A percentile compares a stretch with the other conserved stretches of the same genome.
These are phyloP conservation scores for Heliothis peltigera DNA, from an alignment of 2,888 invertebrate genomes.

Conservation along the genomic window DNA sequence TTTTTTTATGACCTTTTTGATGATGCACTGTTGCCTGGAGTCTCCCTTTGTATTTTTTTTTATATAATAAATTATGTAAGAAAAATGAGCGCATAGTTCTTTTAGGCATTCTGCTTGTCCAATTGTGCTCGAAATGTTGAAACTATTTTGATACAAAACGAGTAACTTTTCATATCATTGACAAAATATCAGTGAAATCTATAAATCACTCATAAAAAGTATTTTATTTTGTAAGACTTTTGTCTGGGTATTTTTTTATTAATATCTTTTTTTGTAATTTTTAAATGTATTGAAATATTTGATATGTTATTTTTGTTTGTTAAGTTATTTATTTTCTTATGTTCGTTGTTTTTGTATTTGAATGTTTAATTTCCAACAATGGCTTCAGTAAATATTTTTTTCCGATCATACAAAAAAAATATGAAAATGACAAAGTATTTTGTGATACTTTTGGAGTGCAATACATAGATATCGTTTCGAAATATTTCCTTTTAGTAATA, in stretches of 20 bases:
- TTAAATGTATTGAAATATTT: not conserved
- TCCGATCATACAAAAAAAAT: not conserved
- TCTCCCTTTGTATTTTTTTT: too few relatives aligned
- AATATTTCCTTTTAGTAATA: conserved; percentile 16
- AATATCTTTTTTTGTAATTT: too few relatives aligned
- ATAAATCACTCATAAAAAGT: not conserved
- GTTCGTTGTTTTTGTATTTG: not conserved
- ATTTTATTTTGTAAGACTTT: not conserved
- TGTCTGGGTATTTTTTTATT: too few relatives aligned
- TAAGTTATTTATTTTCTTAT: not conserved
- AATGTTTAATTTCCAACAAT: not conserved
- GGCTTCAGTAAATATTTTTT: not conserved
- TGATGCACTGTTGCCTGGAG: not conserved
- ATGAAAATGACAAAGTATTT: too few relatives aligned
- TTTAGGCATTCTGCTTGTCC: not conserved
- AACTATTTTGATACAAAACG: not conserved
- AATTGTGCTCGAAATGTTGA: not conserved
- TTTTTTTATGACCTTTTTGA: not conserved
- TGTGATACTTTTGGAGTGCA: too few relatives aligned
- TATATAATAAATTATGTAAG: too few relatives aligned
- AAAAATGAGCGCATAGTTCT: not conserved
- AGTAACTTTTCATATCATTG: conserved; percentile 1
- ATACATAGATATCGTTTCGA: conserved; percentile 36
- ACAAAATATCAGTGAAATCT: not conserved
- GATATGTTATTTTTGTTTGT: not conserved